Evolutionary conservation across 2,888 invertebrate species (phyloP).

Genomic region (Ormia ochracea): DNA sequence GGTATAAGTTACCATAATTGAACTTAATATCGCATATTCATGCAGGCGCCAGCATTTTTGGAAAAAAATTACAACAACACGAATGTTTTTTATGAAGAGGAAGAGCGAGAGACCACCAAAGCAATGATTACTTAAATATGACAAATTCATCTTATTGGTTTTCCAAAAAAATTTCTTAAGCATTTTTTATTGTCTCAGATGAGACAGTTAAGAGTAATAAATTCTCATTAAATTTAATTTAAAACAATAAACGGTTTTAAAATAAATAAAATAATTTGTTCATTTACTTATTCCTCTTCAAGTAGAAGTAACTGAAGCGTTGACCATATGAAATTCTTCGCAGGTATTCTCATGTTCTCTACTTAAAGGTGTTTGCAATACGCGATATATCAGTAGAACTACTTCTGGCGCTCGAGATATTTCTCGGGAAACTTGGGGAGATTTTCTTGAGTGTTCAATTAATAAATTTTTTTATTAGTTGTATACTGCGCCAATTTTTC

Average conservation of each 20-base stretch:
- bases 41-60: slow-evolving; percentile 56
- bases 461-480: no score
- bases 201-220: slow-evolving; percentile 20
- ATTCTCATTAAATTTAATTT: slow-evolving; percentile 53
- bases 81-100: background rate
- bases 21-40: slow-evolving; percentile 42
- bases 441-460: no score
- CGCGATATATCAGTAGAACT: no score
- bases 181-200: slow-evolving; percentile 21
- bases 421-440: no score
- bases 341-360: no score
- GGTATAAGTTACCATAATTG: slow-evolving; percentile 42
- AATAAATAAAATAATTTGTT: background rate
- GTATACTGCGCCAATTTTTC: no score
- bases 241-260: slow-evolving; percentile 11
- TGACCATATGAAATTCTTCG: no score
- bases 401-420: no score
- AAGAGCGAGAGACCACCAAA: slow-evolving; percentile 7
- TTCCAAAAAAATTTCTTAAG: background rate
- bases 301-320: no score
- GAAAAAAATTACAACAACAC: background rate
- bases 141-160: slow-evolving; percentile 26
- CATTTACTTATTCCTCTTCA: background rate
- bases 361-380: no score
- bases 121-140: slow-evolving; percentile 15